phyloP scores from a whole-genome alignment of 2,888 invertebrate genomes.

The Dryadula phaetusa region DNA sequence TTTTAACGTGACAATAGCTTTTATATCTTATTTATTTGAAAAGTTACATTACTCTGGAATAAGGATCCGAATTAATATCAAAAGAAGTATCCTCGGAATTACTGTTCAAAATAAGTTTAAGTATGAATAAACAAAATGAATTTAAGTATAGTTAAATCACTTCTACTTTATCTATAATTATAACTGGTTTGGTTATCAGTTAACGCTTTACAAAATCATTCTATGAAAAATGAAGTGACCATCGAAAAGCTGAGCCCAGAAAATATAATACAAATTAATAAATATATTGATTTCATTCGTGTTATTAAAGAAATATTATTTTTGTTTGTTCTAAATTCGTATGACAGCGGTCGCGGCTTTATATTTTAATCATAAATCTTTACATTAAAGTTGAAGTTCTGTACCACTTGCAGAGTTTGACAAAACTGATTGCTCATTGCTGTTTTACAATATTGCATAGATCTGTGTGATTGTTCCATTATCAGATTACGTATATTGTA shows the following conservation, averaged over 20 bases:
- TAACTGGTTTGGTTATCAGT: not conserved
- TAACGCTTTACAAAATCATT: not conserved
- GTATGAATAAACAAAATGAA: not conserved
- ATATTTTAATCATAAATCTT: too few relatives aligned
- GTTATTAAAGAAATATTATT: too few relatives aligned
- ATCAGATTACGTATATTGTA: slow-evolving; percentile 37
- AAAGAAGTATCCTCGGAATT: too few relatives aligned
- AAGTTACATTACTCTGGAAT: too few relatives aligned
- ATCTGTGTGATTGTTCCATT: slow-evolving; percentile 25
- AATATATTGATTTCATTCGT: too few relatives aligned
- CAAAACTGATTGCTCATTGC: not conserved
- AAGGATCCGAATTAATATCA: too few relatives aligned
- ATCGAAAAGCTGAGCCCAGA: not conserved
- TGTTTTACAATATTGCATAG: slow-evolving; percentile 37
- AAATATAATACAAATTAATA: too few relatives aligned
- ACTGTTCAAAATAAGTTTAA: not conserved
- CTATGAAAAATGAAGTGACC: not conserved
- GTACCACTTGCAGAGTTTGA: too few relatives aligned
- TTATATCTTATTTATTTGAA: slow-evolving; percentile 1
- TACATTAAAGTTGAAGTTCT: too few relatives aligned
- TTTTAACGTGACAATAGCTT: slow-evolving; percentile 49
- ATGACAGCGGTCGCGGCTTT: too few relatives aligned
- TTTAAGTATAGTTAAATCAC: not conserved
- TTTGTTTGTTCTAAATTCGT: too few relatives aligned
- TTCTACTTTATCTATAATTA: not conserved